Percentiles rank a stretch among this genome's conserved stretches.
These are phyloP conservation scores for Dicycla oo DNA, from an alignment of 2,888 invertebrate species.

Conservation along the genomic window DNA sequence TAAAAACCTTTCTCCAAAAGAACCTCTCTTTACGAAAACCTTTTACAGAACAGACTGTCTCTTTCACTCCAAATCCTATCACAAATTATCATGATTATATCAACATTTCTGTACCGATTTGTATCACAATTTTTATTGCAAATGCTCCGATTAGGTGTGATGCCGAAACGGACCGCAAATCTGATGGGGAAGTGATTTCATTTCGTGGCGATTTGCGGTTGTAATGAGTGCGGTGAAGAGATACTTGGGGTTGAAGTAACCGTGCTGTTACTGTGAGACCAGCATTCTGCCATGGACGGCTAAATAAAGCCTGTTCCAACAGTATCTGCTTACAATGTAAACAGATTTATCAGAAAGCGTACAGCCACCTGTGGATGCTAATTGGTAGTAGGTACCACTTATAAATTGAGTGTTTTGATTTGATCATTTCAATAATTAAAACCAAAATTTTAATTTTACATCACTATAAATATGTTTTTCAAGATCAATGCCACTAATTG, in stretches of 20 bases:
- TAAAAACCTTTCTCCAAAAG: neutral
- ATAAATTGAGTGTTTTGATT: too few species aligned
- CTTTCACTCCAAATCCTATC: neutral
- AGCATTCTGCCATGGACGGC: slow-evolving; percentile 1
- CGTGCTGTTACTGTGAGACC: slow-evolving; percentile 3
- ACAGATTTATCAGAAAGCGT: too few species aligned
- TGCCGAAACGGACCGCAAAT: slow-evolving; percentile 59
- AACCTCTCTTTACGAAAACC: neutral
- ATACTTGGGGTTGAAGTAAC: slow-evolving; percentile 15
- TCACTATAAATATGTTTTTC: too few species aligned
- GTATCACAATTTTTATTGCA: slow-evolving; percentile 31
- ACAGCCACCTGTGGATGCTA: too few species aligned
- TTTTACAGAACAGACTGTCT: neutral
- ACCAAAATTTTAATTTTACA: too few species aligned
- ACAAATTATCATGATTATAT: slow-evolving; percentile 18
- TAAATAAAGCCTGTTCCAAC: neutral
- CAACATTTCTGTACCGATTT: slow-evolving; percentile 22
- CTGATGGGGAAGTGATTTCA: slow-evolving; percentile 44
- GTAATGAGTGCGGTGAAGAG: slow-evolving; percentile 27
- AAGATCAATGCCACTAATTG: too few species aligned
- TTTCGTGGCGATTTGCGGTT: slow-evolving; percentile 44
- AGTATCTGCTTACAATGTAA: too few species aligned
- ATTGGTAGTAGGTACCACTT: too few species aligned
- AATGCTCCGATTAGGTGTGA: slow-evolving; percentile 32
- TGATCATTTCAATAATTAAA: too few species aligned